Evolutionary conservation across 2,888 invertebrate genomes (phyloP).

Genomic region (Drosophila suboccidentalis): DNA sequence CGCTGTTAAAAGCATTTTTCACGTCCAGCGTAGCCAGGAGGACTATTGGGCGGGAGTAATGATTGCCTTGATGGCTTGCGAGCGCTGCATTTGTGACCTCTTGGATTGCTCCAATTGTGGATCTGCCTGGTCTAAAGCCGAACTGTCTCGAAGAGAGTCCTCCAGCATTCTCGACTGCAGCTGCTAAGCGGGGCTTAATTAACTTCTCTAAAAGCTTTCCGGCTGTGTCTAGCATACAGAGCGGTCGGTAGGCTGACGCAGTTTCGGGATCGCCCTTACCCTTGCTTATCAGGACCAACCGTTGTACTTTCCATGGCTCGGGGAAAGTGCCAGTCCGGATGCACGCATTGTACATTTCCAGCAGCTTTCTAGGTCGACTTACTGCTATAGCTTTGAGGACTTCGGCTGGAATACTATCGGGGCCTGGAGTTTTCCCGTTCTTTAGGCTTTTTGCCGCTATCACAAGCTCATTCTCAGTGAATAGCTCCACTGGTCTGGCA

Average conservation of each 20-base stretch:
- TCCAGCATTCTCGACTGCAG: background rate
- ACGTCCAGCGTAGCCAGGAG: background rate
- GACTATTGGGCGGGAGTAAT: background rate
- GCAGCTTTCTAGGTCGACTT: background rate
- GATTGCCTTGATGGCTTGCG: constrained; percentile 1
- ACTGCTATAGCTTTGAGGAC: background rate
- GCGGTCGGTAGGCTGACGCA: constrained; percentile 3
- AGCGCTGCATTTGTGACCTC: background rate
- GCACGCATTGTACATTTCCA: constrained; percentile 1
- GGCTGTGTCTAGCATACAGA: constrained; percentile 1
- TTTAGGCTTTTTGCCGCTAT: background rate
- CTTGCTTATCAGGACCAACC: constrained; percentile 6
- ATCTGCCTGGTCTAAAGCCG: constrained; percentile 7
- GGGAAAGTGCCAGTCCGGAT: background rate
- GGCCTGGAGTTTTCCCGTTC: background rate
- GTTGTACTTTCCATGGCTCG: no score
- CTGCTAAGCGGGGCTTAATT: background rate
- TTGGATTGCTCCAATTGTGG: background rate
- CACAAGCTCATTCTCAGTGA: background rate
- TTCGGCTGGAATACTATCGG: background rate
- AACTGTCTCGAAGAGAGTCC: background rate
- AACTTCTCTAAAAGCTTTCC: background rate
- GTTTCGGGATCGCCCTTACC: constrained; percentile 4
- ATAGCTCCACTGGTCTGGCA: background rate
- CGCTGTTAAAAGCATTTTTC: no score